Percentiles rank a stretch among this genome's conserved stretches.
These are phyloP conservation scores for Ceramica pisi DNA, from an alignment of 2,888 invertebrate species.

Conservation along the genomic window DNA sequence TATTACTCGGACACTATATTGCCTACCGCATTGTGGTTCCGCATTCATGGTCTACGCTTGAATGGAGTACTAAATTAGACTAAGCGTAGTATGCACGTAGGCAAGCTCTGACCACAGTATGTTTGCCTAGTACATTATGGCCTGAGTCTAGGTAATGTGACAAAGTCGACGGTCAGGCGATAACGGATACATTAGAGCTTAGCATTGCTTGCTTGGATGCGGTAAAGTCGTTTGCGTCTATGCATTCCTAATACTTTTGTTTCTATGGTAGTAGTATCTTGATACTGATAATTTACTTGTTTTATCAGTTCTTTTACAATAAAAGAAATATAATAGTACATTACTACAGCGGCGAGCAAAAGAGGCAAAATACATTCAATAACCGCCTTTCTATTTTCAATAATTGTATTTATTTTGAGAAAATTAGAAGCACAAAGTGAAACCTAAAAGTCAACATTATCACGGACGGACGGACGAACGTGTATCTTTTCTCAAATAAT, in stretches of 20 bases:
- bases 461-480: too few species aligned
- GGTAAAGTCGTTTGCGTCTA: constrained; percentile 8
- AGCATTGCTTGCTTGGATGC: constrained; percentile 19
- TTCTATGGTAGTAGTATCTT: background rate
- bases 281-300: too few species aligned
- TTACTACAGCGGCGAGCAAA: too few species aligned
- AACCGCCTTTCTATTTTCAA: too few species aligned
- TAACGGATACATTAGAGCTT: constrained; percentile 19
- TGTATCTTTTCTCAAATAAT: too few species aligned
- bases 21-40: constrained; percentile 15
- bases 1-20: constrained; percentile 11
- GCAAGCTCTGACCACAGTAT: constrained; percentile 29
- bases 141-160: constrained; percentile 27
- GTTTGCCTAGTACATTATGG: constrained; percentile 29
- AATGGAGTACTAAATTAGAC: constrained; percentile 42
- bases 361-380: too few species aligned
- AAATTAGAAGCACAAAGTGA: too few species aligned
- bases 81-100: constrained; percentile 6
- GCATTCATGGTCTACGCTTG: constrained; percentile 19
- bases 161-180: constrained; percentile 10
- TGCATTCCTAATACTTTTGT: constrained; percentile 20
- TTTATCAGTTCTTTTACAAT: too few species aligned
- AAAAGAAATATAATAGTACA: too few species aligned
- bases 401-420: too few species aligned
- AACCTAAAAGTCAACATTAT: too few species aligned